Percentiles rank a stretch among this genome's conserved stretches.
phyloP scores from a whole-genome alignment of 2,113 vertebrate species.

The Lophotis ruficrista region DNA sequence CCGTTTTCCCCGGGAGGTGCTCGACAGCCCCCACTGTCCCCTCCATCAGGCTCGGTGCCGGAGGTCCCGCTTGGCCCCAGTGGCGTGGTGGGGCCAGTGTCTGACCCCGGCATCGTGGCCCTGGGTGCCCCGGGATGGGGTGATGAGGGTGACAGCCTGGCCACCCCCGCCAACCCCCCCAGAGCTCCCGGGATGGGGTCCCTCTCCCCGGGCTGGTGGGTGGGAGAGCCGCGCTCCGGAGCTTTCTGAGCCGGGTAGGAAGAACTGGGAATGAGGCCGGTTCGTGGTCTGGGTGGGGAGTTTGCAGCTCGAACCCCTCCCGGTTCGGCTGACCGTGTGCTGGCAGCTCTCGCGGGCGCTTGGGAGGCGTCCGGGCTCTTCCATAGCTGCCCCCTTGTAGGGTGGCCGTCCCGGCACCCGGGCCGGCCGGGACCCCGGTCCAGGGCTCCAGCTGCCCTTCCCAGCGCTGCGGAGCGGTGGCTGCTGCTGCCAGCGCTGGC shows the following conservation, averaged over 20 bases:
- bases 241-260: not conserved
- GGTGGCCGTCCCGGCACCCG: not conserved
- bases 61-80: too few species aligned
- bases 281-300: not conserved
- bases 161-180: not conserved
- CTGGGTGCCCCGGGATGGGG: not conserved
- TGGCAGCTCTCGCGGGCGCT: not conserved
- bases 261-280: not conserved
- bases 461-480: not conserved
- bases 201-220: not conserved
- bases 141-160: not conserved
- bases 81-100: too few species aligned
- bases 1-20: not conserved
- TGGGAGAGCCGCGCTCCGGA: not conserved
- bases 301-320: not conserved
- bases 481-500: not conserved
- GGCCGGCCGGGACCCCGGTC: accelerated
- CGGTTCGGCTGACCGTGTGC: not conserved
- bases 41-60: not conserved
- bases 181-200: not conserved
- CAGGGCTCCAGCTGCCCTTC: not conserved
- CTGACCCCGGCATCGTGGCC: not conserved
- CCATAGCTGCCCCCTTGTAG: not conserved
- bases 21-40: too few species aligned
- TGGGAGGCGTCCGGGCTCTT: not conserved